phyloP scores from a whole-genome alignment of 2,888 invertebrate species.

The Labia minor region DNA sequence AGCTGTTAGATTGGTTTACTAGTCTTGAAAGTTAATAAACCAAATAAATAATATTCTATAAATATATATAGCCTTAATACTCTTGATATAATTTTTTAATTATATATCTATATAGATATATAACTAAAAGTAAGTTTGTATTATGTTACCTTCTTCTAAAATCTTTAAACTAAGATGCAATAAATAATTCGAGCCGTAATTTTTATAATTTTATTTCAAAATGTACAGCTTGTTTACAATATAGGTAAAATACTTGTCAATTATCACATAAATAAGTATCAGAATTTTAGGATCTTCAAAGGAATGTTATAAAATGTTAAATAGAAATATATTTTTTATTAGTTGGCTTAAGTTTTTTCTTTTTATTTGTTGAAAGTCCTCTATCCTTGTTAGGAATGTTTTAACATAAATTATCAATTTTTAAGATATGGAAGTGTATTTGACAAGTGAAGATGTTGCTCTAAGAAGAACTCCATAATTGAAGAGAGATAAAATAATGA shows the following conservation, averaged over 20 bases:
- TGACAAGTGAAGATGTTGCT: conserved; percentile 25
- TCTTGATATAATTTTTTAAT: neutral
- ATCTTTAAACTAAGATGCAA: neutral
- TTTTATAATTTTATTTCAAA: neutral
- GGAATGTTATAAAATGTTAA: conserved; percentile 14
- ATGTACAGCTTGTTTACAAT: neutral
- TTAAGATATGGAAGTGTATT: conserved; percentile 21
- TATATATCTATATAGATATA: conserved; percentile 13
- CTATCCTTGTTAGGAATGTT: conserved; percentile 18
- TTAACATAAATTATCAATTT: conserved; percentile 20
- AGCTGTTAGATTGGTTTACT: conserved; percentile 9
- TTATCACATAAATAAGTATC: neutral
- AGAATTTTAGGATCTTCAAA: neutral
- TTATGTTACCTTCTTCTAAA: neutral
- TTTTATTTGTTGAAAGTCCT: neutral
- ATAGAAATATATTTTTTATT: conserved; percentile 13
- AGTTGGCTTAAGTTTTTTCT: conserved; percentile 8
- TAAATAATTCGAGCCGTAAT: conserved; percentile 14
- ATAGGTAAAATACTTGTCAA: neutral
- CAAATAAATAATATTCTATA: conserved; percentile 16
- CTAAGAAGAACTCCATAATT: conserved; percentile 36
- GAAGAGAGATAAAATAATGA: conserved; percentile 34
- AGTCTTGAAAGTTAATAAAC: conserved; percentile 3
- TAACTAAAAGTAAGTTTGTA: neutral
- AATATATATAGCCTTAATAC: conserved; percentile 3